Percentiles rank a stretch among this genome's conserved stretches.
These are phyloP conservation scores for Numida meleagris DNA, from an alignment of 2,113 vertebrate genomes.

Conservation along the genomic window DNA sequence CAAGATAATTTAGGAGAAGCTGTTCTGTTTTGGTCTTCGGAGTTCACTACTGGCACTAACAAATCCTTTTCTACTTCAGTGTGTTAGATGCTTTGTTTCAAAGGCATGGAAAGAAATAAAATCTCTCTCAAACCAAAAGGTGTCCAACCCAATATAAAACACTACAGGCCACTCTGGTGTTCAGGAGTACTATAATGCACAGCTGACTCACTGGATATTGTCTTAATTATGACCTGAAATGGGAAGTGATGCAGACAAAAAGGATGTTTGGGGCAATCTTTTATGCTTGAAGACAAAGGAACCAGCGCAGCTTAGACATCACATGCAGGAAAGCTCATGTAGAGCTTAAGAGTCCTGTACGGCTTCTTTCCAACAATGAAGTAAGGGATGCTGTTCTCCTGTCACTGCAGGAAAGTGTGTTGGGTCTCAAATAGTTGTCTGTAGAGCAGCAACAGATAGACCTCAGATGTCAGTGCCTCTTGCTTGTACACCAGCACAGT, in stretches of 20 bases:
- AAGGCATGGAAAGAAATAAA: neutral
- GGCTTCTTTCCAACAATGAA: neutral
- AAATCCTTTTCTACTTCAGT: neutral
- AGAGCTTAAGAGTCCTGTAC: neutral
- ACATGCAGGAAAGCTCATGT: neutral
- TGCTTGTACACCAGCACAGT: neutral
- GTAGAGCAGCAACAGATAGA: neutral
- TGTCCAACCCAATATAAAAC: neutral
- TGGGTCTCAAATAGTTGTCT: neutral
- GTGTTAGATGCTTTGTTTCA: neutral
- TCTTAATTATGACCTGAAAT: neutral
- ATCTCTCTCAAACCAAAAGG: neutral
- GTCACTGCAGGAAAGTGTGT: neutral
- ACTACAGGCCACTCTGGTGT: neutral
- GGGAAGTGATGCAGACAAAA: neutral
- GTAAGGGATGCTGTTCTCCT: neutral
- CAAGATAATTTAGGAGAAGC: neutral
- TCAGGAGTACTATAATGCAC: neutral
- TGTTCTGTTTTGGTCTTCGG: neutral
- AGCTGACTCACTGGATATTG: neutral
- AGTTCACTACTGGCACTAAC: neutral
- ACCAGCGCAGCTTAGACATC: neutral
- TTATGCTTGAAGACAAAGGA: neutral
- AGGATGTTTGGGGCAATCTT: neutral
- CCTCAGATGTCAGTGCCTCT: neutral